These are phyloP conservation scores for Melipona beecheii DNA, from an alignment of 2,888 invertebrate species.

Conservation along the genomic window DNA sequence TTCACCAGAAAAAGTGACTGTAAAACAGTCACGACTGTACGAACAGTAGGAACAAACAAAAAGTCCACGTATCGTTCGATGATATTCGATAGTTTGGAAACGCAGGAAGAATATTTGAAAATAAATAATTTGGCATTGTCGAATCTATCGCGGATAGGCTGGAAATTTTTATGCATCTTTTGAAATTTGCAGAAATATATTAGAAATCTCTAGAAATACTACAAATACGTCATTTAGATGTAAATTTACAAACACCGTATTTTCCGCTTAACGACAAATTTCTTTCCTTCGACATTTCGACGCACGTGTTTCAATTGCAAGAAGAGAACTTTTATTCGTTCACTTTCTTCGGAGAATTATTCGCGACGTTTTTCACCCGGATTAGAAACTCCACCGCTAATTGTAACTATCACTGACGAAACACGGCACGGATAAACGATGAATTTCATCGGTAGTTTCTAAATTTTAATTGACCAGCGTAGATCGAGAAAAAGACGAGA, in stretches of 20 bases:
- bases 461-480: slow-evolving; percentile 11
- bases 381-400: slow-evolving; percentile 4
- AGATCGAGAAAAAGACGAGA: slow-evolving; percentile 14
- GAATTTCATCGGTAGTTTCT: slow-evolving; percentile 6
- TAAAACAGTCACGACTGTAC: slow-evolving; percentile 46
- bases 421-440: background rate
- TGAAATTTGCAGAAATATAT: background rate
- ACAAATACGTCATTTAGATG: too few species aligned
- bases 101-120: background rate
- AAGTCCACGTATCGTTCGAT: background rate
- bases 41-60: slow-evolving; percentile 6
- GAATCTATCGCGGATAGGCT: background rate
- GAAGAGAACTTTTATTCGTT: background rate
- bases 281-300: too few species aligned
- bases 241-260: too few species aligned
- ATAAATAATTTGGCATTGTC: background rate
- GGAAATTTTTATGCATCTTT: background rate
- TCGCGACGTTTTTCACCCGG: background rate
- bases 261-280: too few species aligned
- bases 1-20: slow-evolving; percentile 36
- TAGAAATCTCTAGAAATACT: too few species aligned
- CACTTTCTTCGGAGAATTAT: background rate
- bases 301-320: too few species aligned
- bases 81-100: background rate
- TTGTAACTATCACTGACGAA: background rate